Conservation (phyloP, 1,140 invertebrate species). For the Platyscapa corneri region DNA sequence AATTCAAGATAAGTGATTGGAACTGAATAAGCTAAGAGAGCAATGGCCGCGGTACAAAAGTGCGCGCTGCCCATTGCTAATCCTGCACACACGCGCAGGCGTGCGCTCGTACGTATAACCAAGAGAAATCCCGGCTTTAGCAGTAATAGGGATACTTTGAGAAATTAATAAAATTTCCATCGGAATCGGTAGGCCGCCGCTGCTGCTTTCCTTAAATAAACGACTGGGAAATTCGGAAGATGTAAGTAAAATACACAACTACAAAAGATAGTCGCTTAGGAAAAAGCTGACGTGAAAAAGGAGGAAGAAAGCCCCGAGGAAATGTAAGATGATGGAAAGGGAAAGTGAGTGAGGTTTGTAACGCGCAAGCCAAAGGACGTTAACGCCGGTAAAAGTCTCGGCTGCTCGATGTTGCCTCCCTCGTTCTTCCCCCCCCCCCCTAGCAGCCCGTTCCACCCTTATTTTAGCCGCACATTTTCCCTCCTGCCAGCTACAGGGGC, state of each 20-base stretch:
- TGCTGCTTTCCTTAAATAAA: neutral
- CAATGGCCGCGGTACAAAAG: neutral
- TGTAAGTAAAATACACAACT: constrained; percentile 3
- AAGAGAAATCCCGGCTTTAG: too few species aligned
- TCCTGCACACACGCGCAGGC: too few species aligned
- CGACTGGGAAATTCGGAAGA: neutral
- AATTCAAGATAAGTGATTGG: neutral
- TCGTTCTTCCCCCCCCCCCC: neutral
- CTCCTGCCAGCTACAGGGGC: constrained; percentile 33
- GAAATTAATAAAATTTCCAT: neutral
- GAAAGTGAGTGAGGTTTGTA: constrained; percentile 35
- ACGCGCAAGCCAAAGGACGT: constrained; percentile 42
- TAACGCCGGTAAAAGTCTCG: constrained; percentile 46
- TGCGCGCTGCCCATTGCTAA: too few species aligned
- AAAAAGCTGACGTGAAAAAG: constrained; percentile 10
- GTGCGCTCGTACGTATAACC: too few species aligned
- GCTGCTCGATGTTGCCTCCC: constrained; percentile 33
- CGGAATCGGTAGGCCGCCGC: neutral
- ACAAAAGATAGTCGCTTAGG: neutral
- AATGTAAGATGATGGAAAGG: constrained; percentile 21
- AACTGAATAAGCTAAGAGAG: neutral
- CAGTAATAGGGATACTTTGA: too few species aligned
- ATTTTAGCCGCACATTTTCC: constrained; percentile 32
- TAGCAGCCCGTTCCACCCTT: neutral
- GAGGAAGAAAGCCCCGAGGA: neutral